A percentile compares a stretch with the other conserved stretches of the same genome.
Evolutionary conservation across 2,113 vertebrate species (phyloP).

Genomic region (Gallinago jamesoni): DNA sequence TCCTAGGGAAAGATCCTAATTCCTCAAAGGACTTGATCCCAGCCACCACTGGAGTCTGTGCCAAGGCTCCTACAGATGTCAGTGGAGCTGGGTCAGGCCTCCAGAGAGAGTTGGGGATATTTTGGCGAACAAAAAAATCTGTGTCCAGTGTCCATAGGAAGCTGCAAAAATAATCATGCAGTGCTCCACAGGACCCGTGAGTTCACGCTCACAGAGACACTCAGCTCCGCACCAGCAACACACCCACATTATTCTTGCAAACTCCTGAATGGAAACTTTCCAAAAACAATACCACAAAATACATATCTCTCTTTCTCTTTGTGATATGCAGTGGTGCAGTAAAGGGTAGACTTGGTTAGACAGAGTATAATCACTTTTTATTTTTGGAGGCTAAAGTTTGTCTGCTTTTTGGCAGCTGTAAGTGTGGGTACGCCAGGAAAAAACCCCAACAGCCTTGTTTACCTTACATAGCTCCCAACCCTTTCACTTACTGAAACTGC

Average conservation of each 20-base stretch:
- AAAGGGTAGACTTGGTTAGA: slow-evolving; percentile 65
- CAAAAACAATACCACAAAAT: slow-evolving; percentile 73
- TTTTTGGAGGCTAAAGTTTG: slow-evolving; percentile 70
- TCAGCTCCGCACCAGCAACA: background rate
- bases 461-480: slow-evolving; percentile 42
- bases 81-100: background rate
- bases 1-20: background rate
- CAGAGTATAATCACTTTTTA: slow-evolving; percentile 77
- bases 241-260: slow-evolving; percentile 38
- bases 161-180: background rate
- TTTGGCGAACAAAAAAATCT: background rate
- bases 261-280: slow-evolving; percentile 55
- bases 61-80: background rate
- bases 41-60: background rate
- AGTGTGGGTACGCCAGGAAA: slow-evolving; percentile 31
- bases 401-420: slow-evolving; percentile 63
- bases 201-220: background rate
- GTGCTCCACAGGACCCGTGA: background rate
- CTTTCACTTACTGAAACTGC: slow-evolving; percentile 56
- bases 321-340: slow-evolving; percentile 51
- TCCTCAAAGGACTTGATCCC: background rate
- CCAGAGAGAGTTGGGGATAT: background rate
- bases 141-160: background rate
- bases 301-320: slow-evolving; percentile 25
- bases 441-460: slow-evolving; percentile 5